Conservation (phyloP, 1,140 invertebrate genomes). For the Drosophila melanica region DNA sequence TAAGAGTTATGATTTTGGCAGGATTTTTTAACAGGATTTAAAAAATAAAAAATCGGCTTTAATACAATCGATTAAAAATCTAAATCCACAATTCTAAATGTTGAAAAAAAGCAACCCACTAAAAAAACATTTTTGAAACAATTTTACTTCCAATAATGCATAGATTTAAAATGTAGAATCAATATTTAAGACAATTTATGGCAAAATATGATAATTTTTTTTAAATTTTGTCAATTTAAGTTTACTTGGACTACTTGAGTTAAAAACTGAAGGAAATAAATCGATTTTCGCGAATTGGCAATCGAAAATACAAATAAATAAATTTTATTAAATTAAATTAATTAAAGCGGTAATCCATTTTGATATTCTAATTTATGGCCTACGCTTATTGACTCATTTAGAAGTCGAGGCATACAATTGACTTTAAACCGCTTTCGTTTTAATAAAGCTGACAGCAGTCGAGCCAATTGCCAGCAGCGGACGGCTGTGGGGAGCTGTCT, state of each 20-base stretch:
- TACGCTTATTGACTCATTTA: constrained; percentile 30
- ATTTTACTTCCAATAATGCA: too few relatives aligned
- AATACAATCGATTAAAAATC: too few relatives aligned
- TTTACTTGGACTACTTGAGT: too few relatives aligned
- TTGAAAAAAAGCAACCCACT: too few relatives aligned
- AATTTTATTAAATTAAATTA: constrained; percentile 10
- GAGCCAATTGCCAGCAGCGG: neutral
- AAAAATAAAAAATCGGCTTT: too few relatives aligned
- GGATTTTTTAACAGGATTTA: too few relatives aligned
- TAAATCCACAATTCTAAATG: too few relatives aligned
- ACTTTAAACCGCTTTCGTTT: constrained; percentile 27
- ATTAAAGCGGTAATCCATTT: constrained; percentile 1
- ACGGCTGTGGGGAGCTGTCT: neutral
- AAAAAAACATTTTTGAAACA: too few relatives aligned
- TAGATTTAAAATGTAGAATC: neutral
- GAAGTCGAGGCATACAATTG: constrained; percentile 47
- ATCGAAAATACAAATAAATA: constrained; percentile 4
- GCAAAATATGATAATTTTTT: too few relatives aligned
- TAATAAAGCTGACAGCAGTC: constrained; percentile 35
- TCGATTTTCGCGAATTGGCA: neutral
- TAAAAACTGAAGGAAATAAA: neutral
- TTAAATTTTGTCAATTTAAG: too few relatives aligned
- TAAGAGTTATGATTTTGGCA: too few relatives aligned
- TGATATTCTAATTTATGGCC: constrained; percentile 17
- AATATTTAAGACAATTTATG: too few relatives aligned